A percentile compares a stretch with the other conserved stretches of the same genome.
phyloP scores from a whole-genome alignment of 2,113 vertebrate genomes.

The Amblyopsis rosae region DNA sequence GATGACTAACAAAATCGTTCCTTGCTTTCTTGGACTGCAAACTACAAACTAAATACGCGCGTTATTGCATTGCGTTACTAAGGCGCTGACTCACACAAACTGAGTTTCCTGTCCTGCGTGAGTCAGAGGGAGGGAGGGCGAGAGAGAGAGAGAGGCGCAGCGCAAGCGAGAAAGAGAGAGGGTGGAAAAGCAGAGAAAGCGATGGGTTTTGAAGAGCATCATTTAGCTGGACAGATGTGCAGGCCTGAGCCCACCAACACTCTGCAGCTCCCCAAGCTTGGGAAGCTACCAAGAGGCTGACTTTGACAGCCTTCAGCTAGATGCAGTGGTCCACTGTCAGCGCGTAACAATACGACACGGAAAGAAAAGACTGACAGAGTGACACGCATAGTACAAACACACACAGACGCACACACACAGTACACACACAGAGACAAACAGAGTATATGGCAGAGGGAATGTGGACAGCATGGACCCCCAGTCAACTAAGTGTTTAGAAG shows the following conservation, averaged over 20 bases:
- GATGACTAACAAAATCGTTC: too few species aligned
- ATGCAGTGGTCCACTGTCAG: background rate
- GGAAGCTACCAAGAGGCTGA: conserved; percentile 3
- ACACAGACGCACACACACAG: background rate
- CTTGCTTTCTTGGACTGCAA: too few species aligned
- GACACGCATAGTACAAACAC: background rate
- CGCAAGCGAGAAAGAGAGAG: background rate
- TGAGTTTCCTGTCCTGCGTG: background rate
- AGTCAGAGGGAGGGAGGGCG: background rate
- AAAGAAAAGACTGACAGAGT: too few species aligned
- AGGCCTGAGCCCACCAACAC: conserved; percentile 1
- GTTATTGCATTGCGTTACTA: background rate
- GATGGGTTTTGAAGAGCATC: background rate
- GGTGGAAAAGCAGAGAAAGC: background rate
- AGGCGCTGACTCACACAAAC: background rate
- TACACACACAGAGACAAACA: background rate
- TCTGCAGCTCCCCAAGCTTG: conserved; percentile 4
- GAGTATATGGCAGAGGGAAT: background rate
- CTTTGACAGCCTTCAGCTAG: conserved; percentile 3
- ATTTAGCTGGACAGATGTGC: background rate
- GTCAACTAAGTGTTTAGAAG: background rate
- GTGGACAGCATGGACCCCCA: background rate
- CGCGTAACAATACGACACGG: background rate
- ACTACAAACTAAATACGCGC: too few species aligned
- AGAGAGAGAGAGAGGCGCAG: conserved; percentile 2